Evolutionary conservation across 2,113 vertebrate genomes (phyloP), one percentile per base, ranked within the genome.

Genomic region (Peromyscus californicus): DNA sequence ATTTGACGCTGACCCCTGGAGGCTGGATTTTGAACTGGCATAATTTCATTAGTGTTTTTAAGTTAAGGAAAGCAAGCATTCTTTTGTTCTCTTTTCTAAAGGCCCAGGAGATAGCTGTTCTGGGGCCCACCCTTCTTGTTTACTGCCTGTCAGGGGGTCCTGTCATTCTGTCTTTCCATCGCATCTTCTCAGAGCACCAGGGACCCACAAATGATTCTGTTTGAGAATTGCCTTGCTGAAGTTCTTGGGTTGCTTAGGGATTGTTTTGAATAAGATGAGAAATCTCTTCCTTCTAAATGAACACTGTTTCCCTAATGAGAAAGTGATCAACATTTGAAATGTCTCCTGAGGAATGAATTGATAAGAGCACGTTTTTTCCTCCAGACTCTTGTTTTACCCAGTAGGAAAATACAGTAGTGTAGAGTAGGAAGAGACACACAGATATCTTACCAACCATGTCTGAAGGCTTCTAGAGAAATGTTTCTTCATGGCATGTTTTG

Each of bases 321-420:
- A 97, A 89, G 39, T 54, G 42, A 87, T 96, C 95, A 91, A 75
- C 42, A 67, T 95, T 94, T 90, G 96, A 87, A 96, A 92, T 96
- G 75, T 95, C 65, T 86, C 61, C 54, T 54, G 72, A 67, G 93
- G 48, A 94, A 83, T 48, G 26, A 70, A 51, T 24, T 87, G 84
- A 36, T 79, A 92, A 94, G 80, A 92, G 94, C 94, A 88, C 57
- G 69, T 69, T 91, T 94, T 95, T 79, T 67, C 39, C 63, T 96
- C 88, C 48, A 22, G 75, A 94, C 82, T 74, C 95, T 96, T 93
- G 42, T 57, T 48, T 95, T 94, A 76, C 12, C 79, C 19, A n/a
- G n/a, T 29, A 48, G 92, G 72, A 93, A 84, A 45, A 57, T 31
- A 48, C 15, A 82, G n/a, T 21, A 84, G 90, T 86, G 42, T 33